Conservation (phyloP, 2,113 vertebrate species). For the Felis chaus region DNA sequence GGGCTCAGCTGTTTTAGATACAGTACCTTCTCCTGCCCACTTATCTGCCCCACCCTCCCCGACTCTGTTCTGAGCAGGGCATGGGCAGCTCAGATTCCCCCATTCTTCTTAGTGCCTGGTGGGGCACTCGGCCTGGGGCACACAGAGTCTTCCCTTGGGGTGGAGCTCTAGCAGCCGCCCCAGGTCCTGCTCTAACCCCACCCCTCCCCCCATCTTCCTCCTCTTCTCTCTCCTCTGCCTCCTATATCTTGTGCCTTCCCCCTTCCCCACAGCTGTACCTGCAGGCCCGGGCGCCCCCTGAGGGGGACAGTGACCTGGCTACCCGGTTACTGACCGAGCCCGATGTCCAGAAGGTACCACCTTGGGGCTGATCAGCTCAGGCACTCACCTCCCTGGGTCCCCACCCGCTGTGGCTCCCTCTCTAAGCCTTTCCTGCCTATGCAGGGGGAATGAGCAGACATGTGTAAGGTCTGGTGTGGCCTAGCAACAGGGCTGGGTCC, state of each 20-base stretch:
- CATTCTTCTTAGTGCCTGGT: not conserved
- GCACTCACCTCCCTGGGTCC: not conserved
- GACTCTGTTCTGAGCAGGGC: not conserved
- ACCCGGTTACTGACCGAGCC: slow-evolving; percentile 90
- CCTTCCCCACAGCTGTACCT: slow-evolving; percentile 93
- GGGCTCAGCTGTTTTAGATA: not conserved
- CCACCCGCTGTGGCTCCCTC: not conserved
- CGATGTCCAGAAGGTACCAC: slow-evolving; percentile 92
- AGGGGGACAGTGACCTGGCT: slow-evolving; percentile 87
- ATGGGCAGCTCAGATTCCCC: not conserved
- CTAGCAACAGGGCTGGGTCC: not conserved
- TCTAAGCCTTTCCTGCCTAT: not conserved
- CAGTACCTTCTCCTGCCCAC: not conserved
- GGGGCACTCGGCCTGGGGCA: not conserved
- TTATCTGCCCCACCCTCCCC: not conserved
- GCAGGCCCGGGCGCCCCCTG: slow-evolving; percentile 84
- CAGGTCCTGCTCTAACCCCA: slow-evolving; percentile 42
- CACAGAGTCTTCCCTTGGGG: not conserved
- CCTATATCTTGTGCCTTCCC: slow-evolving; percentile 47
- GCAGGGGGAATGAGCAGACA: not conserved
- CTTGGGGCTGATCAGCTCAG: slow-evolving; percentile 57
- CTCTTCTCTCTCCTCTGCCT: not conserved
- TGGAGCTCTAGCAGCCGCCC: not conserved
- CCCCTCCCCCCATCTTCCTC: not conserved
- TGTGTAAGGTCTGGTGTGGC: not conserved